Conservation (phyloP, 1,140 invertebrate genomes). For the silkworm (Bombyx mori) region ASM3026992v2 NC_085113.1:13181001-13181500, state of each 20-base stretch:
- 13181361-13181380: too few species aligned
- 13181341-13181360: too few species aligned
- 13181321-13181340: too few species aligned
- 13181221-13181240: background rate
- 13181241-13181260: background rate
- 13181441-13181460: too few species aligned
- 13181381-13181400: too few species aligned
- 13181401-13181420: too few species aligned
- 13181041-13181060: background rate
- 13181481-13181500: too few species aligned
- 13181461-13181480: too few species aligned
- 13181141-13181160: constrained; percentile 68
- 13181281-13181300: too few species aligned
- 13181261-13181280: too few species aligned
- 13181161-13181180: constrained; percentile 61
- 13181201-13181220: background rate
- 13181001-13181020: background rate
- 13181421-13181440: too few species aligned
- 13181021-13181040: background rate
- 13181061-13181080: constrained; percentile 83
- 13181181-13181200: constrained; percentile 65
- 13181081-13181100: constrained; percentile 93
- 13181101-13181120: constrained; percentile 93
- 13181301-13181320: too few species aligned
- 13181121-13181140: constrained; percentile 72